Evolutionary conservation across 2,888 invertebrate genomes (phyloP).

Genomic region (Scaptomyza parva): DNA sequence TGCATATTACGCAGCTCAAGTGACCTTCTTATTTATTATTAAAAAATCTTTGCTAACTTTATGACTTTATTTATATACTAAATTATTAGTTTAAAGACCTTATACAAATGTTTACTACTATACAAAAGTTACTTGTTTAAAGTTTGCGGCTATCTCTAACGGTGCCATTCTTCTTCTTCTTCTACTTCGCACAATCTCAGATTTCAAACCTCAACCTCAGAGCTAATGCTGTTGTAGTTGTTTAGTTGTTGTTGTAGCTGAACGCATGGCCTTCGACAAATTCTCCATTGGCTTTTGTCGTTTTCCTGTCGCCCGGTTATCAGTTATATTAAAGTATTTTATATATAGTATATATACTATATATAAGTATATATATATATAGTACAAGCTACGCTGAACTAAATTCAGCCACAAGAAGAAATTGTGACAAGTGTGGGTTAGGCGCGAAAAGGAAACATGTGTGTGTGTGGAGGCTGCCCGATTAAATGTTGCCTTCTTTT

Average conservation of each 20-base stretch:
- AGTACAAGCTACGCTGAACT: slow-evolving; percentile 45
- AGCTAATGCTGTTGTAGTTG: slow-evolving; percentile 13
- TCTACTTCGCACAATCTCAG: slow-evolving; percentile 39
- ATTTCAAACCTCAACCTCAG: slow-evolving; percentile 58
- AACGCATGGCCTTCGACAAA: slow-evolving; percentile 49
- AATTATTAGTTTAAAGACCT: neutral
- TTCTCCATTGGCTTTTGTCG: slow-evolving; percentile 28
- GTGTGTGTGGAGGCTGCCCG: slow-evolving; percentile 37
- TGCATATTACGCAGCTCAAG: neutral
- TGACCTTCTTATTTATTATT: slow-evolving; percentile 22
- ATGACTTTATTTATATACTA: neutral
- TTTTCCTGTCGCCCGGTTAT: slow-evolving; percentile 52
- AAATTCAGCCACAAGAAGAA: slow-evolving; percentile 38
- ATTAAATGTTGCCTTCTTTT: slow-evolving; percentile 52
- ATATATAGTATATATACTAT: slow-evolving; percentile 8
- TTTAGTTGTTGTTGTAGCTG: slow-evolving; percentile 21
- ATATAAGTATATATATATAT: slow-evolving; percentile 25
- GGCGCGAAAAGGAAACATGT: neutral
- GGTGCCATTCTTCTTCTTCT: slow-evolving; percentile 38
- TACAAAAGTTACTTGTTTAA: too few species aligned
- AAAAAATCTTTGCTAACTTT: too few species aligned
- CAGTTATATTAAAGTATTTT: slow-evolving; percentile 28
- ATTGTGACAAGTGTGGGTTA: neutral
- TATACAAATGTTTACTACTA: too few species aligned
- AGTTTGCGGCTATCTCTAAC: slow-evolving; percentile 33